Evolutionary conservation across 30 jellyfish, hydroid and myxozoan species (phyloP), one percentile per base, ranked within the genome.

Genomic region (Aurelia coerulea): DNA sequence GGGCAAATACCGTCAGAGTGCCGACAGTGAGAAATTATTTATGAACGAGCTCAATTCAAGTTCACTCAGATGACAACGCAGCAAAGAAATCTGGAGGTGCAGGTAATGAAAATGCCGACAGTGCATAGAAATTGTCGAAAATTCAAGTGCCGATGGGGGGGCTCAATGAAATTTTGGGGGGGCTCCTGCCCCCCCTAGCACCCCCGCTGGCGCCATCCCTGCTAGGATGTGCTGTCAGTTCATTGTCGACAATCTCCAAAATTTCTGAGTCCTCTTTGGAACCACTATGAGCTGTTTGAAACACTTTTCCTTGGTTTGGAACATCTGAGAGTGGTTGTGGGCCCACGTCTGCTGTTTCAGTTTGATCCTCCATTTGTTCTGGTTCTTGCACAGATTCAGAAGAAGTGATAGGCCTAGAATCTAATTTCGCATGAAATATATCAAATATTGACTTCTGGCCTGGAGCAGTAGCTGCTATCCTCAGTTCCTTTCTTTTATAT

Each of bases 401-500:
- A 16, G 71, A 70, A 16, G 81, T 70, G 16, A 34, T 37, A 32
- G 69, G 81, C 81, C 65, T 70, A 70, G 81, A 70, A 70, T 65
- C 39, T 70, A 29, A 15, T 70, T 29, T 70, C 19, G 81, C 81
- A 70, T 70, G 19, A 29, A 70, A 70, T 68, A 46, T 70, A 70
- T 32, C 81, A 70, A 70, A 15, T 10, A 70, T 70, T 70, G 81
- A 34, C 64, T 70, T 34, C 81, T 70, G 64, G 81, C 81, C 81
- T 70, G 81, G 81, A 70, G 81, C 81, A 70, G 81, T 68, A 70
- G 81, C 81, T 29, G 81, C 65, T 34, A 62, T 70, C 65, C 81
- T 70, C 2, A 70, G 81, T 17, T 70, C 81, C 81, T 70, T 70
- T 70, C 81, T 37, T 41, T 70, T 70, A 70, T 51, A 2, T 65